Evolutionary conservation across 2,888 invertebrate genomes (phyloP).

Genomic region (Metopia argyrocephala): DNA sequence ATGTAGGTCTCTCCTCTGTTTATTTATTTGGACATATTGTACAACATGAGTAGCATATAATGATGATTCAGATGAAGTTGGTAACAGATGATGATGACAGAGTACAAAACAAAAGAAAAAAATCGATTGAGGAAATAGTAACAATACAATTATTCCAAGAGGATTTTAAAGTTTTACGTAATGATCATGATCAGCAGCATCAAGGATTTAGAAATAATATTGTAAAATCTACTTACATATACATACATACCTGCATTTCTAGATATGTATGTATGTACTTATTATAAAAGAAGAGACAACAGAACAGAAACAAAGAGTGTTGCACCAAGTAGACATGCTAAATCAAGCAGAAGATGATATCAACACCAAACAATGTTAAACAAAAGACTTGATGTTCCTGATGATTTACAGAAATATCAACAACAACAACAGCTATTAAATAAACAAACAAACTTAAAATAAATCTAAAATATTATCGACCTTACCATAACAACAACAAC

Average conservation of each 20-base stretch:
- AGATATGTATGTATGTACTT: too few species aligned
- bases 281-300: not conserved
- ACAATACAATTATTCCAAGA: constrained; percentile 44
- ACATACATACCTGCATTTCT: too few species aligned
- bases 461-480: constrained; percentile 26
- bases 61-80: not conserved
- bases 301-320: constrained; percentile 55
- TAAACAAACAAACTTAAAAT: not conserved
- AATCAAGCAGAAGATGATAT: constrained; percentile 68
- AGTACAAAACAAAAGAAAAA: constrained; percentile 25
- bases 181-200: constrained; percentile 30
- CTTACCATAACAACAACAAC: constrained; percentile 28
- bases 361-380: constrained; percentile 66
- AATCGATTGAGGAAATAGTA: constrained; percentile 44
- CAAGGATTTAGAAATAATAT: constrained; percentile 20
- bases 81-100: constrained; percentile 49
- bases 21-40: constrained; percentile 30
- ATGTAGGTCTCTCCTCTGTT: constrained; percentile 9
- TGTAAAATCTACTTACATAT: too few species aligned
- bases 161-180: constrained; percentile 32
- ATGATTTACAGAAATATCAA: constrained; percentile 63
- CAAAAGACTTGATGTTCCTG: constrained; percentile 65
- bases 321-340: constrained; percentile 66
- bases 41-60: constrained; percentile 33
- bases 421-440: constrained; percentile 34